Evolutionary conservation across 2,888 invertebrate genomes (phyloP), one percentile per base, ranked within the genome.

Genomic region (Spicauda simplicius): DNA sequence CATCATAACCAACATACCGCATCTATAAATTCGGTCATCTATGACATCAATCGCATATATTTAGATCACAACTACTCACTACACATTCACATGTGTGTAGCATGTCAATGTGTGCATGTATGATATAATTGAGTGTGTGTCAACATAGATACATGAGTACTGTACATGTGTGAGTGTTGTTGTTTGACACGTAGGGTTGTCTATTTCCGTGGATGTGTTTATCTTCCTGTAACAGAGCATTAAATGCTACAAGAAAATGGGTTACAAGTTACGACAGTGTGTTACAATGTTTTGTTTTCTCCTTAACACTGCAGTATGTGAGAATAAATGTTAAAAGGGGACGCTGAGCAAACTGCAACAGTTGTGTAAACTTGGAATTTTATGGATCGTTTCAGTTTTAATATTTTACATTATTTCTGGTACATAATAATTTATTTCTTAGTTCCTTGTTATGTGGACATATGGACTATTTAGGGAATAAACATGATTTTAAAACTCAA

Each of bases 151-250:
- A 25, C 41, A 12, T n/a, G 25, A 20, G 52, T n/a, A n/a, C 2
- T 7, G 18, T 37, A 37, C 37, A 53, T 25, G 37, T n/a, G 19
- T 19, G 53, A 55, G 33, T 60, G 66, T 19, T 37, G 60, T 60
- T 18, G 59, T 64, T 65, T 68, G 74, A 73, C 79, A 73, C 75
- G 74, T 81, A 87, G 88, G 87, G 87, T 80, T 86, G 85, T 68
- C 80, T 86, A 84, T 82, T 82, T 79, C 71, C 74, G 83, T 76
- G 73, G 72, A 57, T 56, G 70, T 68, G 84, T 84, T 85, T 83
- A 84, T 82, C 82, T 89, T 88, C 84, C 87, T 81, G 78, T 80
- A 60, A 69, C 71, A 57, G 61, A 62, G 41, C 55, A 52, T 61
- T 67, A 67, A 67, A 55, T 50, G 66, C 50, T 45, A 48, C 64